A percentile compares a stretch with the other conserved stretches of the same genome.
These are phyloP conservation scores for Polydesmus complanatus DNA, from an alignment of 2,888 invertebrate genomes.

Conservation along the genomic window DNA sequence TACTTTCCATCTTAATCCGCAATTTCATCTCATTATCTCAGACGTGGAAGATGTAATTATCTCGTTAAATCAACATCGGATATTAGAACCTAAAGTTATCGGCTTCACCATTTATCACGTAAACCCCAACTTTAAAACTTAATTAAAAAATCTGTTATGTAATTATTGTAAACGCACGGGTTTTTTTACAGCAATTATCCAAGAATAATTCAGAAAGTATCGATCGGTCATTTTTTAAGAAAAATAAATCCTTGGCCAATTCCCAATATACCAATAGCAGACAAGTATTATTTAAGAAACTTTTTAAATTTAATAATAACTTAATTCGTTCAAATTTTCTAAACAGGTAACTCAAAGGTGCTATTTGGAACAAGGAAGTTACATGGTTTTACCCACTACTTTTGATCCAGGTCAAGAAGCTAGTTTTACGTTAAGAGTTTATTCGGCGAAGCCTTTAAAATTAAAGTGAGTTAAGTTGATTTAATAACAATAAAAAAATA, in stretches of 20 bases:
- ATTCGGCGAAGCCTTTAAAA: conserved; percentile 60
- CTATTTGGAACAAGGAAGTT: conserved; percentile 63
- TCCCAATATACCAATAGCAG: conserved; percentile 84
- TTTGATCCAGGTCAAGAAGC: conserved; percentile 84
- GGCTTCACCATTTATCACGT: conserved; percentile 53
- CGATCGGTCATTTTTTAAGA: conserved; percentile 65
- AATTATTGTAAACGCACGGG: neutral
- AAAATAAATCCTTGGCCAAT: conserved; percentile 70
- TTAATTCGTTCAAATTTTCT: conserved; percentile 3
- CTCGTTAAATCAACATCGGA: conserved; percentile 74
- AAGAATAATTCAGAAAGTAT: conserved; percentile 59
- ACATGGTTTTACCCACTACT: conserved; percentile 74
- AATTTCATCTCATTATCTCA: conserved; percentile 60
- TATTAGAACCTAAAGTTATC: conserved; percentile 83
- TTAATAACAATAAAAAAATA: neutral
- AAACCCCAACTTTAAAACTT: neutral
- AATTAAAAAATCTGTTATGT: neutral
- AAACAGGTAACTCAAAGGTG: conserved; percentile 50
- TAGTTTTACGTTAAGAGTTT: conserved; percentile 68
- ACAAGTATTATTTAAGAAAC: conserved; percentile 50
- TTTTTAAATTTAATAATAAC: too few species aligned
- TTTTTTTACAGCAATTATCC: conserved; percentile 17
- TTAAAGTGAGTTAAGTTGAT: conserved; percentile 41
- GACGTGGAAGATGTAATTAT: conserved; percentile 72
- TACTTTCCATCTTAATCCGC: conserved; percentile 85